These are phyloP conservation scores for Heliocidaris tuberculata DNA, from an alignment of 35 echinoderm and acorn worm genomes.

Conservation along the genomic window DNA sequence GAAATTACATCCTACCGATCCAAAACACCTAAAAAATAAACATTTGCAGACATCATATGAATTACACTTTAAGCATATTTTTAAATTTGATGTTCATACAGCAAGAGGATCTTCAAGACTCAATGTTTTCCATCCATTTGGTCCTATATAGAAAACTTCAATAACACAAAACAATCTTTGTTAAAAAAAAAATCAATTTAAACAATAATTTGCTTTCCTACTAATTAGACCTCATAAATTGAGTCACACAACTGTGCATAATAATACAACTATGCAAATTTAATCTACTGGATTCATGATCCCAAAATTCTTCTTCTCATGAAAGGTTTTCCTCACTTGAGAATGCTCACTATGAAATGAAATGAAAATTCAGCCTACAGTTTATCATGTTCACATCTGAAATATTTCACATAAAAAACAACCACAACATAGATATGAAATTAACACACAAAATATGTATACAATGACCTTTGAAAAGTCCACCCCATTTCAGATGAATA, in stretches of 20 bases:
- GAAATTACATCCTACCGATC: no score
- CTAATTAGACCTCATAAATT: no score
- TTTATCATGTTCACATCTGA: not conserved
- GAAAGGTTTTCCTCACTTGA: no score
- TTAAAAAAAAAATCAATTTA: not conserved
- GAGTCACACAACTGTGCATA: no score
- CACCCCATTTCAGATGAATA: not conserved
- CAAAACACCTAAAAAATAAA: no score
- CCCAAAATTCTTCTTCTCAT: no score
- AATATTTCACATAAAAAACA: not conserved
- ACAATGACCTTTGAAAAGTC: not conserved
- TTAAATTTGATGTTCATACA: not conserved
- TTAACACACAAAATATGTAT: not conserved
- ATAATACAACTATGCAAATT: not conserved
- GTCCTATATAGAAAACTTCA: not conserved
- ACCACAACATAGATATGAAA: not conserved
- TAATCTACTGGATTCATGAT: not conserved
- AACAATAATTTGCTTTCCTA: no score
- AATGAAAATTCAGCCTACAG: no score
- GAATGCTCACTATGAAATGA: no score
- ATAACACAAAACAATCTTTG: not conserved
- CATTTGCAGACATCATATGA: no score
- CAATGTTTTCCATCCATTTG: not conserved
- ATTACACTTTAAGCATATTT: no score
- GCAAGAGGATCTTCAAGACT: not conserved